phyloP scores from a whole-genome alignment of 1,140 invertebrate genomes.

The Periplaneta americana region DNA sequence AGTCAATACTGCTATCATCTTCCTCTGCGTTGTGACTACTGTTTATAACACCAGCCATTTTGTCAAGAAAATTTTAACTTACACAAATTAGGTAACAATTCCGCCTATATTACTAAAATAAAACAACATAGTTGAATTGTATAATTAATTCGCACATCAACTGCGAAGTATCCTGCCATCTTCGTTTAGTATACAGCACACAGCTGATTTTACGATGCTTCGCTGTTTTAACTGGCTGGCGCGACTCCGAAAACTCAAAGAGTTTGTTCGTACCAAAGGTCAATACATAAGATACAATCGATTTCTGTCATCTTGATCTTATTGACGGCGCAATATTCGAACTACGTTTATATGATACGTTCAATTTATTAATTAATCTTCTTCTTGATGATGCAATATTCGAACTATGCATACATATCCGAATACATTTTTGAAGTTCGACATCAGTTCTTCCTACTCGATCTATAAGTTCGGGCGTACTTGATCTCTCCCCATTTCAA shows the following conservation, averaged over 20 bases:
- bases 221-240: not conserved
- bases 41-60: not conserved
- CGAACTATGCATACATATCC: too few species aligned
- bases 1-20: slow-evolving; percentile 37
- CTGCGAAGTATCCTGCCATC: not conserved
- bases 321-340: too few species aligned
- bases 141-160: not conserved
- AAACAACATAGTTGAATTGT: not conserved
- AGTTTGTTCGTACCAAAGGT: too few species aligned
- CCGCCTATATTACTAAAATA: not conserved
- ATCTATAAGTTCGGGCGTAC: too few species aligned
- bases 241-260: not conserved
- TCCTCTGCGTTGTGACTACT: not conserved
- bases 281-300: too few species aligned
- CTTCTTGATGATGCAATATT: too few species aligned
- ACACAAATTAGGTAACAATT: not conserved
- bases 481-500: too few species aligned
- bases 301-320: not conserved
- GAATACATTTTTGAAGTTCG: too few species aligned
- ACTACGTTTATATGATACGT: too few species aligned
- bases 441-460: too few species aligned
- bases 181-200: not conserved
- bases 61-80: not conserved
- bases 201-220: not conserved
- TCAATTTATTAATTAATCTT: too few species aligned